Percentiles rank a stretch among this genome's conserved stretches.
These are phyloP conservation scores for Willisornis vidua DNA, from an alignment of 2,113 vertebrate genomes.

Conservation along the genomic window DNA sequence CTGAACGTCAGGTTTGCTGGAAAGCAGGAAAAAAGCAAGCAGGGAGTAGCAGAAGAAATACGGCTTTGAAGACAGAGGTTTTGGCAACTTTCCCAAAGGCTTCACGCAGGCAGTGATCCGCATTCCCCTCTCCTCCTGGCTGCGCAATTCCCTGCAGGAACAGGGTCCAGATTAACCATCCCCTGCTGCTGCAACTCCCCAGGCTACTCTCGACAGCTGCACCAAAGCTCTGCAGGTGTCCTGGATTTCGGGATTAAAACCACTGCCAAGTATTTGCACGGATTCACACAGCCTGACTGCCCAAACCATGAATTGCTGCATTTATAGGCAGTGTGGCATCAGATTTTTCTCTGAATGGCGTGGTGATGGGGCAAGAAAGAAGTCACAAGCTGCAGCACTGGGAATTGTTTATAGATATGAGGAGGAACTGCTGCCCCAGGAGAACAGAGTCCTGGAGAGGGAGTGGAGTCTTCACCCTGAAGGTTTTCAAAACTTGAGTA, in stretches of 20 bases:
- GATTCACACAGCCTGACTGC: background rate
- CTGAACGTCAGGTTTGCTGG: fast-evolving
- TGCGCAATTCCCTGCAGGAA: background rate
- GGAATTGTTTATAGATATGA: background rate
- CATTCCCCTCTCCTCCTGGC: background rate
- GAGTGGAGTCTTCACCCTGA: background rate
- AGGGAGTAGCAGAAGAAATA: background rate
- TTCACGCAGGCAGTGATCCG: background rate
- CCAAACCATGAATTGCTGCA: background rate
- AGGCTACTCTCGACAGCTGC: background rate
- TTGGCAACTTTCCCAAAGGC: background rate
- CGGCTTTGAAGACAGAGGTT: background rate
- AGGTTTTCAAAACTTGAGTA: background rate
- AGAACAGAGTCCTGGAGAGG: background rate
- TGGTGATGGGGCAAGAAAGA: background rate
- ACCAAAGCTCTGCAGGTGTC: background rate
- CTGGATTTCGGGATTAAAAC: background rate
- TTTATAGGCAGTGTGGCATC: background rate
- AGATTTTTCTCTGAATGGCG: background rate
- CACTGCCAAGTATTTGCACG: background rate
- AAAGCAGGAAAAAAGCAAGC: background rate
- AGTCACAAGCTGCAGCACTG: background rate
- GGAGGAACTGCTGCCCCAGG: background rate
- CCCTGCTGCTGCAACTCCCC: fast-evolving
- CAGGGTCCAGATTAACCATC: background rate